Conservation (phyloP, 2,113 vertebrate genomes). For the Entelurus aequoreus region DNA sequence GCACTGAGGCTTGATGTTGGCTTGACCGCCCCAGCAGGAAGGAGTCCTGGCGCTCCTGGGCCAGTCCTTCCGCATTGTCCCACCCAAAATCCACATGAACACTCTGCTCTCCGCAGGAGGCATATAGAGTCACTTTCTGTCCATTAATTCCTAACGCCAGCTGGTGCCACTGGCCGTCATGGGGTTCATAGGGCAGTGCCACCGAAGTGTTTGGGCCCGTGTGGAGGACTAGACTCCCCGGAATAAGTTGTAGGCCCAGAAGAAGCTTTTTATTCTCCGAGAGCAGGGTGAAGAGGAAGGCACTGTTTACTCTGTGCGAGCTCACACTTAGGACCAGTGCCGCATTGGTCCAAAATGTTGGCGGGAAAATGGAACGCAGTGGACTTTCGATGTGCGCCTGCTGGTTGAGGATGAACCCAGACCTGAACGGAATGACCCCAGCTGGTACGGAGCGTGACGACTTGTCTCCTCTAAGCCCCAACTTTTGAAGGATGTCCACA, state of each 20-base stretch:
- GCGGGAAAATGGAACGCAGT: constrained; percentile 71
- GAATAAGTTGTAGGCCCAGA: constrained; percentile 87
- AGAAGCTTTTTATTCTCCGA: constrained; percentile 81
- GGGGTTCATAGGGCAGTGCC: constrained; percentile 85
- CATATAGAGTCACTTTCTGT: constrained; percentile 83
- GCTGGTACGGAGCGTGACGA: constrained; percentile 71
- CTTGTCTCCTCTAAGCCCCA: constrained; percentile 89
- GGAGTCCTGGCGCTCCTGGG: constrained; percentile 81
- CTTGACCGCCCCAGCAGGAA: constrained; percentile 88
- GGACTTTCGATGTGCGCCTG: constrained; percentile 81
- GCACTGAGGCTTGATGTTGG: constrained; percentile 74
- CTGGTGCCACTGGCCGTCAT: constrained; percentile 92
- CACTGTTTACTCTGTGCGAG: constrained; percentile 90
- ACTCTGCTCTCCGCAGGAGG: constrained; percentile 84
- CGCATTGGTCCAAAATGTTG: constrained; percentile 75
- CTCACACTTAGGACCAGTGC: constrained; percentile 87
- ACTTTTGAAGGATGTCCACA: constrained; percentile 91
- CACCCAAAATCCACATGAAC: constrained; percentile 67
- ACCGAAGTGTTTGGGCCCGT: constrained; percentile 83
- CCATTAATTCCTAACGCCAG: constrained; percentile 81
- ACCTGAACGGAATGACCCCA: constrained; percentile 88
- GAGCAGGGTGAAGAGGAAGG: constrained; percentile 87
- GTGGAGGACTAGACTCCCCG: constrained; percentile 81
- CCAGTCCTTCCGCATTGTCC: constrained; percentile 54
- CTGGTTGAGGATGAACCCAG: constrained; percentile 91